Percentiles rank a stretch among this genome's conserved stretches.
Evolutionary conservation across 2,113 vertebrate species (phyloP).

Genomic region (Amblyornis subalaris): DNA sequence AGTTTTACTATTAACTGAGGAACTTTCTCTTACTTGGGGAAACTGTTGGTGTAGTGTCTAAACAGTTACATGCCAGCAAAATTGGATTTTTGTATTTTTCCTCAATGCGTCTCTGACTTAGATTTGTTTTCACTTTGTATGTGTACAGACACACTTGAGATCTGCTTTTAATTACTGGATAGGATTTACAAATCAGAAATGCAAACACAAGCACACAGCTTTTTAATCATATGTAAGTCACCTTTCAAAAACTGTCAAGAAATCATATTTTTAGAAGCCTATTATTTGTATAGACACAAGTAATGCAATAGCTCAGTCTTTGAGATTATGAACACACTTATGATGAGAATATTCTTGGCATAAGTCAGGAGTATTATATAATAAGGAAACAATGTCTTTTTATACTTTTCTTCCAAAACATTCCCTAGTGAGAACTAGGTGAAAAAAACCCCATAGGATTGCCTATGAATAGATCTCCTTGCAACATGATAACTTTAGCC

Average conservation of each 20-base stretch:
- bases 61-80: background rate
- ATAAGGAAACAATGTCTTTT: conserved; percentile 67
- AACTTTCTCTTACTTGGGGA: background rate
- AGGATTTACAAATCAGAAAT: conserved; percentile 41
- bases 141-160: conserved; percentile 28
- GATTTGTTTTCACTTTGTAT: conserved; percentile 15
- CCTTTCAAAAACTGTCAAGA: conserved; percentile 61
- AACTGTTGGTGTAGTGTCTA: background rate
- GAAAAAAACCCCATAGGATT: conserved; percentile 40
- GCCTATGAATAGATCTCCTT: conserved; percentile 59
- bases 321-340: conserved; percentile 39
- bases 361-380: conserved; percentile 55
- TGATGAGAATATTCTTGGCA: conserved; percentile 43
- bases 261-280: conserved; percentile 60
- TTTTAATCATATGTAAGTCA: conserved; percentile 23
- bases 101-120: conserved; percentile 3
- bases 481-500: conserved; percentile 51
- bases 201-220: background rate
- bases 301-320: conserved; percentile 50
- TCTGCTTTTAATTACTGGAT: conserved; percentile 58
- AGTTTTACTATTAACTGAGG: background rate
- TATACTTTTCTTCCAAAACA: conserved; percentile 62
- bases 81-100: background rate
- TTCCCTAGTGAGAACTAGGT: conserved; percentile 54
- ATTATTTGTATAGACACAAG: conserved; percentile 34